A percentile compares a stretch with the other conserved stretches of the same genome.
Conservation (phyloP, 2,797 vertebrate genomes). For the Meda fulgida region DNA sequence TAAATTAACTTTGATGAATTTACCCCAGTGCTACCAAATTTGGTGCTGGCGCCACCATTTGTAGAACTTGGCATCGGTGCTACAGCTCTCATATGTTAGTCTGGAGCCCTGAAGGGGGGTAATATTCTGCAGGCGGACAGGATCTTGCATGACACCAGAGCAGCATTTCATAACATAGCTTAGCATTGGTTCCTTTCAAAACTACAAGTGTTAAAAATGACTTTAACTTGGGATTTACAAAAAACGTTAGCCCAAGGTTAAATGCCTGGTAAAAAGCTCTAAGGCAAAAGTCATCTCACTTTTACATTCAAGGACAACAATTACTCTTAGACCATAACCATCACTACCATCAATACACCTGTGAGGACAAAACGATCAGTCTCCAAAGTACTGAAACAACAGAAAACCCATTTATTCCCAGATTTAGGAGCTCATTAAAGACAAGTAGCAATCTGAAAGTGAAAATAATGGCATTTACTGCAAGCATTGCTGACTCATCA, state of each 20-base stretch:
- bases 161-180: not conserved
- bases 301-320: slow-evolving; percentile 45
- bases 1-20: no score
- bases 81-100: no score
- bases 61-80: no score
- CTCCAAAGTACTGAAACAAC: slow-evolving; percentile 21
- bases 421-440: slow-evolving; percentile 19
- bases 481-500: slow-evolving; percentile 41
- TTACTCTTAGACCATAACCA: slow-evolving; percentile 16
- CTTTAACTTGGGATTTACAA: not conserved
- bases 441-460: slow-evolving; percentile 31
- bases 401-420: slow-evolving; percentile 16
- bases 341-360: slow-evolving; percentile 4
- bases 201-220: not conserved
- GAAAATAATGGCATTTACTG: slow-evolving; percentile 39
- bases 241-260: not conserved
- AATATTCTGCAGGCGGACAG: not conserved
- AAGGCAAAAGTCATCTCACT: slow-evolving; percentile 55
- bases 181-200: not conserved
- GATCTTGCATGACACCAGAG: not conserved
- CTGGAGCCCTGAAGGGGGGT: no score
- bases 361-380: slow-evolving; percentile 17
- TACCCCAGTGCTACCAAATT: no score
- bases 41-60: no score
- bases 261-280: slow-evolving; percentile 42